Base-by-base conservation (phyloP, 2,888 invertebrate genomes). In the Myathropa florea region DNA sequence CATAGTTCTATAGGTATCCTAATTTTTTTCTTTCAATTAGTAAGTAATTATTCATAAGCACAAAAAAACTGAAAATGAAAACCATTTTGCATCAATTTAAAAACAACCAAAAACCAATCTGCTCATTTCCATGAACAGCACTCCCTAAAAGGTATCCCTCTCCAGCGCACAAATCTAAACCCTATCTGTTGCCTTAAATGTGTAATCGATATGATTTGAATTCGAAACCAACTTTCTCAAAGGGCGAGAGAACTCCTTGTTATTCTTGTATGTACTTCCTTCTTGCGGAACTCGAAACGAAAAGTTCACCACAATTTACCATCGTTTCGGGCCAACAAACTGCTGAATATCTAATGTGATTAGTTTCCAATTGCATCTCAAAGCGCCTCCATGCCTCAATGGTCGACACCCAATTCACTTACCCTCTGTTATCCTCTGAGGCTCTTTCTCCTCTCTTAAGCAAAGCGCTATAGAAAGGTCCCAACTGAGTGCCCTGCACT, bases 261-360 rank as follows among this genome's bases (percentile, higher is more conserved):
- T 46, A 18, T 18, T 18, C 46, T 46, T n/a, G 18, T 18, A 7
- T 18, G n/a, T 46, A 46, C 10, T 18, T 46, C 46, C 7, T 18
- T 46, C 39, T 46, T 46, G 39, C 39, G 39, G 39, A 46, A 46
- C 39, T 18, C 18, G 0, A 18, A 18, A 46, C 7, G 18, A 18
- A 46, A 46, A 46, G 46, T 46, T 46, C 23, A 71, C 33, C 55
- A 55, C 60, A 71, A 65, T 65, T 65, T 64, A 61, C 64, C 53
- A 82, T 33, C 59, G 23, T 26, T 23, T 33, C 33, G 64, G 57
- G 36, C 80, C 80, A 53, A 67, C 63, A 73, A 61, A 80, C 72
- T 77, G 55, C 67, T 76, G 80, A 84, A 80, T 84, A 76, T 68
- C 55, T 80, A 80, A 84, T 80, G 84, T 80, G 80, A 84, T 84